These are phyloP conservation scores for Cheilosia urbana DNA, from an alignment of 2,888 invertebrate species.

Conservation along the genomic window DNA sequence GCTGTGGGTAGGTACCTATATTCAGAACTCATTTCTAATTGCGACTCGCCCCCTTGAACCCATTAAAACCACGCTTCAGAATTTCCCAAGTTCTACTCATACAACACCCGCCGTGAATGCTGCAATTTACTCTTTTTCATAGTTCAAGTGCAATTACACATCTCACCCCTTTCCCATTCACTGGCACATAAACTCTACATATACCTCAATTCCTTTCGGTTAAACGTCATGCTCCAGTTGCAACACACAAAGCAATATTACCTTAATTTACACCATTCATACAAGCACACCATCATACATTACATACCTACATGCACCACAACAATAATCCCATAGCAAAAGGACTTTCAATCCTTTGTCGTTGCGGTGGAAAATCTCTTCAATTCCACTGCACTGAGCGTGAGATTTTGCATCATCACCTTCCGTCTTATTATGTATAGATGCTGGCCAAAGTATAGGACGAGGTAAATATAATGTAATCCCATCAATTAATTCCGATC, in stretches of 20 bases:
- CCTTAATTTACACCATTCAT: conserved; percentile 31
- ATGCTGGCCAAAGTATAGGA: conserved; percentile 5
- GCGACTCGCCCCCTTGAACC: not conserved
- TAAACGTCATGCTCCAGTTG: conserved; percentile 69
- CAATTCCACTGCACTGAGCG: conserved; percentile 12
- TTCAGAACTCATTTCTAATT: no score
- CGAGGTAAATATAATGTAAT: conserved; percentile 11
- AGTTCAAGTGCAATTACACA: conserved; percentile 43
- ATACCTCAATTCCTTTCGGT: conserved; percentile 52
- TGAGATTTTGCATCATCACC: conserved; percentile 39
- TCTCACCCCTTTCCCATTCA: conserved; percentile 43
- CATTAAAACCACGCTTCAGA: not conserved
- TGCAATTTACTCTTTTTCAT: conserved; percentile 26
- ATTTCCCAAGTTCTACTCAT: conserved; percentile 14
- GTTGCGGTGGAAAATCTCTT: conserved; percentile 17
- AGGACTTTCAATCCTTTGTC: conserved; percentile 44
- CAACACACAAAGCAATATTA: conserved; percentile 61
- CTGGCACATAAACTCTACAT: conserved; percentile 41
- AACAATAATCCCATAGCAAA: conserved; percentile 12
- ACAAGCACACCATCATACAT: not conserved
- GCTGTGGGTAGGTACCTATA: no score
- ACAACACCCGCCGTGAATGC: conserved; percentile 9
- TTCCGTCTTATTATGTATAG: conserved; percentile 14
- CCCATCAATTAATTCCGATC: conserved; percentile 28
- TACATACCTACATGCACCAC: no score